Conservation (phyloP, 2,888 invertebrate genomes). For the Netelia melanura region DNA sequence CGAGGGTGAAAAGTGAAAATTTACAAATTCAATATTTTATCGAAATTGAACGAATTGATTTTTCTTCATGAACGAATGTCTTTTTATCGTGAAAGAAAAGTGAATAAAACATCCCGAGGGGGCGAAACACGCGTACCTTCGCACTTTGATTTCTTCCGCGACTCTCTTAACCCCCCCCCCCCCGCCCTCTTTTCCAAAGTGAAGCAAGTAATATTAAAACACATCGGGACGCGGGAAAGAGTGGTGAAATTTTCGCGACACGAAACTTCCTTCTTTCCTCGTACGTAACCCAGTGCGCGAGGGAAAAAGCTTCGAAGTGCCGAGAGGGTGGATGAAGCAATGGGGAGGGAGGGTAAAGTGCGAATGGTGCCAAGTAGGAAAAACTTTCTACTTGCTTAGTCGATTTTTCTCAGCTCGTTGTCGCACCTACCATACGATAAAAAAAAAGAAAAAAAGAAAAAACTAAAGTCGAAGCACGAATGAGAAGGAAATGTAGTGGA, state of each 20-base stretch:
- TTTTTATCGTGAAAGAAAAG: background rate
- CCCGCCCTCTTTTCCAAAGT: no score
- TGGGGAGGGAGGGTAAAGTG: conserved; percentile 18
- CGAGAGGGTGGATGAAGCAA: conserved; percentile 23
- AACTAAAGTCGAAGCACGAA: conserved; percentile 7
- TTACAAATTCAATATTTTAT: conserved; percentile 64
- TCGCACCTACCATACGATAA: conserved; percentile 40
- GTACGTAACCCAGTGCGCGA: conserved; percentile 22
- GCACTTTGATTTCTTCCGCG: background rate
- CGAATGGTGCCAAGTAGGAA: conserved; percentile 25
- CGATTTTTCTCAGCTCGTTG: conserved; percentile 62
- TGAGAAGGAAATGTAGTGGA: conserved; percentile 32
- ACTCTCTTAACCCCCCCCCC: no score
- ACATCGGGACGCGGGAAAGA: conserved; percentile 47
- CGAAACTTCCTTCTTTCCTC: conserved; percentile 58
- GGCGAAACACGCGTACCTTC: background rate
- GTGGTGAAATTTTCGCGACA: conserved; percentile 61
- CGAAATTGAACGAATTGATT: conserved; percentile 57
- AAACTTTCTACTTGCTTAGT: conserved; percentile 54
- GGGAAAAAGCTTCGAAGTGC: conserved; percentile 48
- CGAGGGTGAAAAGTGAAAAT: conserved; percentile 42
- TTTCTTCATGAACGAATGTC: conserved; percentile 38
- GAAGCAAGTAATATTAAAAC: conserved; percentile 54
- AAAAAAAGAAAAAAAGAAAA: conserved; percentile 17
- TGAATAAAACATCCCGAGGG: background rate